phyloP scores from a whole-genome alignment of 2,797 vertebrate species.

The Tangara arthus region DNA sequence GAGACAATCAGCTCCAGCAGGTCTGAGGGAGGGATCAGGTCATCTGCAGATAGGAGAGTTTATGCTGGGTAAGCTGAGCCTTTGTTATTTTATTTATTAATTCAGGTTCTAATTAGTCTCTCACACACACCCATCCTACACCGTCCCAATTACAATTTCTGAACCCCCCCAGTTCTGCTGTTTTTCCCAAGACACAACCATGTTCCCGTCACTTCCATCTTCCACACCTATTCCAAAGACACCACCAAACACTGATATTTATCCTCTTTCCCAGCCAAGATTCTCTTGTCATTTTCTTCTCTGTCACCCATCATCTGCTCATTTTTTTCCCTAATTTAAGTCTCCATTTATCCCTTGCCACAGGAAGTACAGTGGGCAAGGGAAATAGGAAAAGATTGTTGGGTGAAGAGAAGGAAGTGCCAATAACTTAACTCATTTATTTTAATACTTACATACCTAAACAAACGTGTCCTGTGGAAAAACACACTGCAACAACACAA shows the following conservation, averaged over 20 bases:
- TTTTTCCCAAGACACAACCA: background rate
- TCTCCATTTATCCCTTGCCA: background rate
- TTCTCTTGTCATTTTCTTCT: background rate
- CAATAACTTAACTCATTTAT: background rate
- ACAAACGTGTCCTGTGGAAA: background rate
- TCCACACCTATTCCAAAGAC: background rate
- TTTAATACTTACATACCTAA: background rate
- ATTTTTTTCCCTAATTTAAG: background rate
- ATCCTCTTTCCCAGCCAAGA: background rate
- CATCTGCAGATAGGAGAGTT: slow-evolving; percentile 75
- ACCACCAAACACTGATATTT: background rate
- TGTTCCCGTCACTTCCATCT: background rate
- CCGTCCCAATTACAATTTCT: background rate
- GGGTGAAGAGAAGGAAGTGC: background rate
- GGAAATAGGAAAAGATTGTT: background rate
- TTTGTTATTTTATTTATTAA: background rate
- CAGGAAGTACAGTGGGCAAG: background rate
- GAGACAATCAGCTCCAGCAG: slow-evolving; percentile 91
- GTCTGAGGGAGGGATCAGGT: slow-evolving; percentile 89
- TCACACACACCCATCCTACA: background rate
- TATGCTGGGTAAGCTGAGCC: background rate
- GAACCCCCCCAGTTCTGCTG: background rate
- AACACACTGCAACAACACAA: background rate
- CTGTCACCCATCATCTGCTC: background rate
- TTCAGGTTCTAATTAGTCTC: background rate